phyloP scores from a whole-genome alignment of 2,888 invertebrate genomes.

The Napeogenes sylphis region DNA sequence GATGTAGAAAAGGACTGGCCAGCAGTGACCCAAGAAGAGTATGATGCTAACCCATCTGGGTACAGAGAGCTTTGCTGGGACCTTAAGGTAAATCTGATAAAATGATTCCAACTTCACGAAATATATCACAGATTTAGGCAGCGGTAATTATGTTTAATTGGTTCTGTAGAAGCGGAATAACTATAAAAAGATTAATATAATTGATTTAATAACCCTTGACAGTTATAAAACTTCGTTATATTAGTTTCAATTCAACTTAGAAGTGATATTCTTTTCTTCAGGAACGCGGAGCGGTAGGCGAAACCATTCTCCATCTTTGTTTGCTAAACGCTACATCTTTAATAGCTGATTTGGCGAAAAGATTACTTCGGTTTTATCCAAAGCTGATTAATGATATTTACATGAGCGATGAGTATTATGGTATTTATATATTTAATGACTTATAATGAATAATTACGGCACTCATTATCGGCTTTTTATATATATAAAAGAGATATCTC shows the following conservation, averaged over 20 bases:
- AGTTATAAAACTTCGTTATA: too few relatives aligned
- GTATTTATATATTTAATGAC: constrained; percentile 61
- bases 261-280: constrained; percentile 39
- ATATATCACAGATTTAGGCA: too few relatives aligned
- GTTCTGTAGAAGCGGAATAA: background rate
- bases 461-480: too few relatives aligned
- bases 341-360: constrained; percentile 95
- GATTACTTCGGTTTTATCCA: constrained; percentile 93
- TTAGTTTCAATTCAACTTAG: too few relatives aligned
- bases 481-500: too few relatives aligned
- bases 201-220: background rate
- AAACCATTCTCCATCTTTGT: constrained; percentile 95
- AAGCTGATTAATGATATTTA: constrained; percentile 97
- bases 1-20: constrained; percentile 88
- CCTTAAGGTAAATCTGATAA: constrained; percentile 74
- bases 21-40: constrained; percentile 79
- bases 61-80: constrained; percentile 95
- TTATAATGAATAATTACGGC: too few relatives aligned
- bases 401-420: constrained; percentile 97
- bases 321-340: constrained; percentile 93
- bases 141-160: too few relatives aligned
- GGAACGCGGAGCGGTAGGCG: constrained; percentile 96
- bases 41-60: constrained; percentile 80
- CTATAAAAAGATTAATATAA: background rate
- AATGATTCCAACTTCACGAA: background rate